Percentiles rank a stretch among this genome's conserved stretches.
Conservation (phyloP, 2,888 invertebrate genomes). For the Heliconius ismenius region DNA sequence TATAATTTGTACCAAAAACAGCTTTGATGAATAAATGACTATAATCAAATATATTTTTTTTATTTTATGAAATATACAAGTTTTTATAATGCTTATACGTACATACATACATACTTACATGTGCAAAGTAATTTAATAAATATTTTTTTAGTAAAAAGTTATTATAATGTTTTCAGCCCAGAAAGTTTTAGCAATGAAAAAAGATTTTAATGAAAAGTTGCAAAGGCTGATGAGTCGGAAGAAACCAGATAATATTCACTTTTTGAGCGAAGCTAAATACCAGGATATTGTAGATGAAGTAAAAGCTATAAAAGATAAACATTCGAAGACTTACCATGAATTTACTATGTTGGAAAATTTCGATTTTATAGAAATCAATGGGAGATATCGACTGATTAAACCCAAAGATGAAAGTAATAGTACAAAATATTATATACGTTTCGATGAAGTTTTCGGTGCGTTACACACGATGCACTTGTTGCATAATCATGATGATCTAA, state of each 20-base stretch:
- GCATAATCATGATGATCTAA: slow-evolving; percentile 60
- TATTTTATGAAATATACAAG: neutral
- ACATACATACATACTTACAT: neutral
- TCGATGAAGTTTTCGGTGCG: slow-evolving; percentile 64
- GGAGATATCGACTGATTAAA: slow-evolving; percentile 59
- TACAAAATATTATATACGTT: slow-evolving; percentile 64
- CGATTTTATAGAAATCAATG: slow-evolving; percentile 57
- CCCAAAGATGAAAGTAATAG: slow-evolving; percentile 53
- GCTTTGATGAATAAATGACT: too few relatives aligned
- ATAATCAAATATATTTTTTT: neutral
- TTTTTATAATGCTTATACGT: neutral
- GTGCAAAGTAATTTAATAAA: slow-evolving; percentile 40
- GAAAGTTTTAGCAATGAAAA: slow-evolving; percentile 56
- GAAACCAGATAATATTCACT: slow-evolving; percentile 62
- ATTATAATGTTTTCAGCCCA: slow-evolving; percentile 50
- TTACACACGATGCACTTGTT: slow-evolving; percentile 70
- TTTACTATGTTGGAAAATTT: slow-evolving; percentile 66
- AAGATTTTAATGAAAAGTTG: slow-evolving; percentile 61
- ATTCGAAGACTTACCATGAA: slow-evolving; percentile 60
- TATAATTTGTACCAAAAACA: too few relatives aligned
- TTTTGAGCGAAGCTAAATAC: slow-evolving; percentile 57
- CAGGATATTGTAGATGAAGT: slow-evolving; percentile 63
- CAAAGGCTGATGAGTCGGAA: slow-evolving; percentile 57
- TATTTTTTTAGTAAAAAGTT: slow-evolving; percentile 46
- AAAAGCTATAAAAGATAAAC: slow-evolving; percentile 57